Percentiles rank a stretch among this genome's conserved stretches.
phyloP scores from a whole-genome alignment of 2,888 invertebrate species.

The Xestia xanthographa region DNA sequence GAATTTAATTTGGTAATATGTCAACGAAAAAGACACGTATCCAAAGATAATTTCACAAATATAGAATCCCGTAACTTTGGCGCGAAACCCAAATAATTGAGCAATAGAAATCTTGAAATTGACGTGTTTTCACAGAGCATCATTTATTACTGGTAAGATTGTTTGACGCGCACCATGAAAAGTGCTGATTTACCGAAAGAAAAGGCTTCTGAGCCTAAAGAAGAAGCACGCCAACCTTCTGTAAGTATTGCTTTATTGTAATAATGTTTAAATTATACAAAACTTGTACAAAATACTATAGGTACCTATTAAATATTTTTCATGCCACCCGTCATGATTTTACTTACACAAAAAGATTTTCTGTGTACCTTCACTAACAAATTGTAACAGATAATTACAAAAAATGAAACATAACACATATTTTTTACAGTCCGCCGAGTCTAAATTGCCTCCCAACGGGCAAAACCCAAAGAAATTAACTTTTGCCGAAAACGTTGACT shows the following conservation, averaged over 20 bases:
- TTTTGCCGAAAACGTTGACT: constrained; percentile 73
- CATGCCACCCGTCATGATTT: constrained; percentile 3
- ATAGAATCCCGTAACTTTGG: constrained; percentile 37
- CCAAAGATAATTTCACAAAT: constrained; percentile 3
- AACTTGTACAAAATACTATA: background rate
- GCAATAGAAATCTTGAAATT: constrained; percentile 1
- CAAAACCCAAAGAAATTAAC: constrained; percentile 66
- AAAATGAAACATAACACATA: background rate
- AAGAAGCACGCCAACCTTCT: constrained; percentile 79
- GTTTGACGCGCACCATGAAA: constrained; percentile 69
- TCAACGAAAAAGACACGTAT: constrained; percentile 44
- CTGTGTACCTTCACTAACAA: constrained; percentile 25
- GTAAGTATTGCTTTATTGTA: constrained; percentile 41
- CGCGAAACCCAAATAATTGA: constrained; percentile 56
- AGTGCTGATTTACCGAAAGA: constrained; percentile 78
- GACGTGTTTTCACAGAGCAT: constrained; percentile 29
- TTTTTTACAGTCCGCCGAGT: constrained; percentile 56
- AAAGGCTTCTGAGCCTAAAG: constrained; percentile 80
- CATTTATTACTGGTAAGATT: background rate
- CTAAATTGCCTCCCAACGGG: constrained; percentile 61
- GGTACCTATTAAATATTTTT: background rate
- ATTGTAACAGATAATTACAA: background rate
- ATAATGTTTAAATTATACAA: background rate
- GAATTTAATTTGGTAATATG: constrained; percentile 26
- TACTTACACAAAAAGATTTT: constrained; percentile 1